phyloP scores from a whole-genome alignment of 1,140 invertebrate genomes.

The Holcopasites calliopsidis region DNA sequence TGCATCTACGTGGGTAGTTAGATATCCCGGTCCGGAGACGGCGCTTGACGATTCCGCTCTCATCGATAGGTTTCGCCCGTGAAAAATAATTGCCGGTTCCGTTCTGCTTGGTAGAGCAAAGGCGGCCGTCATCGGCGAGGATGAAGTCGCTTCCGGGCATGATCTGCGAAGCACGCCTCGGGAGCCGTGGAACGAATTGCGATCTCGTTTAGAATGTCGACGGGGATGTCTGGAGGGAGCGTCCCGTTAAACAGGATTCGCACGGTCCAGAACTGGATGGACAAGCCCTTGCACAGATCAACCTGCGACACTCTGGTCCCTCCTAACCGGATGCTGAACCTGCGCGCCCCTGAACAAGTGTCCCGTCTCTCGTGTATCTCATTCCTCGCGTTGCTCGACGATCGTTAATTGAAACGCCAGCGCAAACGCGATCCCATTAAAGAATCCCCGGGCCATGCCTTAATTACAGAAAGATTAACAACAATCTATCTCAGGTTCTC shows the following conservation, averaged over 20 bases:
- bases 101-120: neutral
- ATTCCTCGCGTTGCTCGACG: neutral
- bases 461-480: too few species aligned
- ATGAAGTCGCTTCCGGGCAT: neutral
- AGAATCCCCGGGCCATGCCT: too few species aligned
- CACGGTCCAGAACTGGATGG: conserved; percentile 72
- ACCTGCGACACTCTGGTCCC: conserved; percentile 70
- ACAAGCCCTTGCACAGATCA: conserved; percentile 62
- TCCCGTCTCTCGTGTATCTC: neutral
- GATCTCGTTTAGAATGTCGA: conserved; percentile 36
- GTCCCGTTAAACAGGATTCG: conserved; percentile 47
- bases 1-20: too few species aligned
- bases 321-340: conserved; percentile 72
- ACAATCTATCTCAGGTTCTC: too few species aligned
- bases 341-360: conserved; percentile 27
- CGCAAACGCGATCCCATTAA: too few species aligned
- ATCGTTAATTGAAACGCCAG: too few species aligned
- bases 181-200: conserved; percentile 25
- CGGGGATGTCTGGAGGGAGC: conserved; percentile 27
- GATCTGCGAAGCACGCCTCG: neutral
- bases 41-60: too few species aligned
- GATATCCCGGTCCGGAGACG: too few species aligned
- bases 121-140: neutral
- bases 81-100: too few species aligned
- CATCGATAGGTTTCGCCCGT: neutral